phyloP scores from a whole-genome alignment of 2,797 vertebrate genomes.

The Orestias chungarensis region DNA sequence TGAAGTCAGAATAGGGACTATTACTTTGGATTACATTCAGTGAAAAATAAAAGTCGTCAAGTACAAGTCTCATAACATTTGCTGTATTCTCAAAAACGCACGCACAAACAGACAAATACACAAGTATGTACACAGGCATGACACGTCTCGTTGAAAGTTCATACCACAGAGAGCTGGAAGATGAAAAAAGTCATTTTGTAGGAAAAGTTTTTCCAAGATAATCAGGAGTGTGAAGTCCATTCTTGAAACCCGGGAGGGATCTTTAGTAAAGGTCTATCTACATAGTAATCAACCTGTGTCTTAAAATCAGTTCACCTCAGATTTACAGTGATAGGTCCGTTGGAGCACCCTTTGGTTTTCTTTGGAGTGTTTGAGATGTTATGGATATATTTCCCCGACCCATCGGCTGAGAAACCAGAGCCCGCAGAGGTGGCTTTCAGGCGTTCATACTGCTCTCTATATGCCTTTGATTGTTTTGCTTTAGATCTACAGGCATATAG shows the following conservation, averaged over 20 bases:
- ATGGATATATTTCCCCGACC: not conserved
- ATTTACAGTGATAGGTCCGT: not conserved
- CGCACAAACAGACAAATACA: conserved; percentile 42
- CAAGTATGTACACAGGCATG: conserved; percentile 65
- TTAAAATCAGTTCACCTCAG: conserved; percentile 6
- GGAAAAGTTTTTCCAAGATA: conserved; percentile 17
- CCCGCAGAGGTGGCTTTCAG: not conserved
- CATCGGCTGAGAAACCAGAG: not conserved
- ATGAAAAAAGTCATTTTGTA: conserved; percentile 7
- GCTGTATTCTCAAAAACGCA: conserved; percentile 56
- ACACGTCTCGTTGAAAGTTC: conserved; percentile 46
- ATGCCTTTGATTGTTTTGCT: not conserved
- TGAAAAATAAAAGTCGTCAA: conserved; percentile 47
- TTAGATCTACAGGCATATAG: not conserved
- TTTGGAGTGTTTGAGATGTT: not conserved
- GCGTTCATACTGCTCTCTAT: not conserved
- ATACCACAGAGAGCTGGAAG: conserved; percentile 28
- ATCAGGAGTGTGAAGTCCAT: conserved; percentile 14
- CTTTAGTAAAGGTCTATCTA: conserved; percentile 3
- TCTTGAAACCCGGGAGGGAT: not conserved
- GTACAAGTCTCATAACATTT: conserved; percentile 76
- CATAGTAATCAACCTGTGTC: not conserved
- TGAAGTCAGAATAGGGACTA: conserved; percentile 20
- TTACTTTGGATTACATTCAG: conserved; percentile 31
- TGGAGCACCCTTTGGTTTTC: not conserved